Evolutionary conservation across 2,888 invertebrate species (phyloP), one percentile per base, ranked within the genome.

Genomic region (Ophraella communa): DNA sequence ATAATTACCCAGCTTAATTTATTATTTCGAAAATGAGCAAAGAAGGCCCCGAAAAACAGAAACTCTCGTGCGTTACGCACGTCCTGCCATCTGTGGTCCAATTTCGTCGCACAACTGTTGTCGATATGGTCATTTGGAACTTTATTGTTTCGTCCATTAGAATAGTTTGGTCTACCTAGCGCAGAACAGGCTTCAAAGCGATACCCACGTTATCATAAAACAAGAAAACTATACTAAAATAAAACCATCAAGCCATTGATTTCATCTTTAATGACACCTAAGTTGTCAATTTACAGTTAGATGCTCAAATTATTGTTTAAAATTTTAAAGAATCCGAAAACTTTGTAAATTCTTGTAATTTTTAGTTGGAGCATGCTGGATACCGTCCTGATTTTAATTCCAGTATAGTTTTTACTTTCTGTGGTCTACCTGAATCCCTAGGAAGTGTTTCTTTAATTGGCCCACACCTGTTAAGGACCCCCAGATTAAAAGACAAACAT

Each of bases 61-160:
- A 17, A 42, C 44, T 55, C 77, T 77, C 79, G 79, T 79, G 79
- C 78, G 77, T 76, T 78, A 79, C 78, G 75, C 75, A 75, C 73
- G 78, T 76, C 66, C 33, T 71, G 68, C 78, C 79, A 79, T 79
- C 79, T 79, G 79, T 73, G 76, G 75, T 78, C 77, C 74, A 77
- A 78, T 78, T 77, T 76, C 67, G 69, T 69, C 65, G 65, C 66
- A 69, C 77, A 74, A 73, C 78, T 76, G 78, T 77, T 75, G 74
- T 73, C 68, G 52, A n/a, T n/a, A n/a, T n/a, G n/a, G n/a, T n/a
- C n/a, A 65, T 51, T 51, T 51, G 24, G 17, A 11, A 51, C 27
- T 51, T 51, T 51, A 27, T 27, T 27, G 23, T 49, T 8, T 14
- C 18, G 20, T 11, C 14, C 44, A 60, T 60, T 60, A 60, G 21